phyloP scores from a whole-genome alignment of 2,797 vertebrate genomes.

The Dicrostonyx torquatus region DNA sequence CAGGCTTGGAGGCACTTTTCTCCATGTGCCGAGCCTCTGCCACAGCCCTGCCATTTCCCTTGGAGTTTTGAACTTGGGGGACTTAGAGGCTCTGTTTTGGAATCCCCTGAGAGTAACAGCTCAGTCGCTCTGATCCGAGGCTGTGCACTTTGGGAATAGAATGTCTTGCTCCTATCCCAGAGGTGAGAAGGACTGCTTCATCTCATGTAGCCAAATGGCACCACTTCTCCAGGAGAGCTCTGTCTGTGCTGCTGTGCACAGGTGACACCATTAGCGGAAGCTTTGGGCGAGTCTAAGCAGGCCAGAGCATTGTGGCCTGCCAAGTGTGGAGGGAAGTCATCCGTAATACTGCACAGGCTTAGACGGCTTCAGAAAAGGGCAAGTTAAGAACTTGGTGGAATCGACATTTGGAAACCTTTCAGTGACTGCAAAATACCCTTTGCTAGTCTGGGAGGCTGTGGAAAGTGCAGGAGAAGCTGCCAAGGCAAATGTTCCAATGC shows the following conservation, averaged over 20 bases:
- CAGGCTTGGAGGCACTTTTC: background rate
- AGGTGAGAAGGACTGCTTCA: background rate
- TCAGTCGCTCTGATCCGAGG: background rate
- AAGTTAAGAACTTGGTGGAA: background rate
- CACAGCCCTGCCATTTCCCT: background rate
- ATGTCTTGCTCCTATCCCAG: background rate
- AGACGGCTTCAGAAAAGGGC: background rate
- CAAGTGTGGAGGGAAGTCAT: accelerated
- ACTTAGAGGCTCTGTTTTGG: background rate
- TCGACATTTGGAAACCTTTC: background rate
- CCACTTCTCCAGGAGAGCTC: background rate
- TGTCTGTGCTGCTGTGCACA: background rate
- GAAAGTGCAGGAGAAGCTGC: background rate
- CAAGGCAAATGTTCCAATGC: background rate
- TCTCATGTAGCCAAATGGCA: background rate
- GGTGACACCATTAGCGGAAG: background rate
- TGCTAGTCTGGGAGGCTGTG: background rate
- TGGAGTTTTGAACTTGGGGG: background rate
- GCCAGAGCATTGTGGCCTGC: background rate
- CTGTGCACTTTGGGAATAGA: background rate
- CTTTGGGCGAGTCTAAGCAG: background rate
- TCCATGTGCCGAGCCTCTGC: background rate
- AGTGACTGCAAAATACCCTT: background rate
- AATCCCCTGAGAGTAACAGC: background rate
- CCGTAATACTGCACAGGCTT: background rate